Evolutionary conservation across 1,140 invertebrate species (phyloP).

Genomic region (Papilio glaucus): DNA sequence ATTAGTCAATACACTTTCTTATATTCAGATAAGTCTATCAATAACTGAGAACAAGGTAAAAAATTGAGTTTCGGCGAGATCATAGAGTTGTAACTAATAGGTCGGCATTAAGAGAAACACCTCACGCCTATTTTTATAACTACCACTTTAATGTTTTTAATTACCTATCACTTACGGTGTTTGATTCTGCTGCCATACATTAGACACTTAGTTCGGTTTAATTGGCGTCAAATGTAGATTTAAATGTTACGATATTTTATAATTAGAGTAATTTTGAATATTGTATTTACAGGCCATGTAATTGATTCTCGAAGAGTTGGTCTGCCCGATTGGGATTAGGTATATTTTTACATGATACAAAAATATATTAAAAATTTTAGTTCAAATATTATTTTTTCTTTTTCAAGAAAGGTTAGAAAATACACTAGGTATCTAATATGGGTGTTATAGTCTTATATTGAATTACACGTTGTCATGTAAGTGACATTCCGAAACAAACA

Average conservation of each 20-base stretch:
- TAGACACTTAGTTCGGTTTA: background rate
- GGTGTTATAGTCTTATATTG: no score
- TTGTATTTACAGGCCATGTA: no score
- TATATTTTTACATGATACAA: no score
- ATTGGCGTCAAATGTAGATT: constrained; percentile 5
- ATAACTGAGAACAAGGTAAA: background rate
- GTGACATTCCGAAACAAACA: background rate
- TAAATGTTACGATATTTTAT: constrained; percentile 4
- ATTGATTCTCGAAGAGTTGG: background rate
- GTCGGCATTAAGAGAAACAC: constrained; percentile 22
- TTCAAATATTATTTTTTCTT: no score
- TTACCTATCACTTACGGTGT: constrained; percentile 35
- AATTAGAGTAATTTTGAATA: background rate
- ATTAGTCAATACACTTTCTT: background rate
- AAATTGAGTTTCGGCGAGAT: constrained; percentile 3
- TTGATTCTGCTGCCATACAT: constrained; percentile 27
- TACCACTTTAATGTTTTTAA: constrained; percentile 29
- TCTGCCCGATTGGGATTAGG: no score
- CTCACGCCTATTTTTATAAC: constrained; percentile 31
- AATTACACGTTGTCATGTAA: background rate
- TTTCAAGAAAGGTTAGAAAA: no score
- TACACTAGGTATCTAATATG: no score
- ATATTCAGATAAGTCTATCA: background rate
- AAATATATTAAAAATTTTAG: no score
- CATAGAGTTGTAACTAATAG: constrained; percentile 28